These are phyloP conservation scores for Heterohyrax brucei DNA, from an alignment of 2,797 vertebrate species.

Conservation along the genomic window DNA sequence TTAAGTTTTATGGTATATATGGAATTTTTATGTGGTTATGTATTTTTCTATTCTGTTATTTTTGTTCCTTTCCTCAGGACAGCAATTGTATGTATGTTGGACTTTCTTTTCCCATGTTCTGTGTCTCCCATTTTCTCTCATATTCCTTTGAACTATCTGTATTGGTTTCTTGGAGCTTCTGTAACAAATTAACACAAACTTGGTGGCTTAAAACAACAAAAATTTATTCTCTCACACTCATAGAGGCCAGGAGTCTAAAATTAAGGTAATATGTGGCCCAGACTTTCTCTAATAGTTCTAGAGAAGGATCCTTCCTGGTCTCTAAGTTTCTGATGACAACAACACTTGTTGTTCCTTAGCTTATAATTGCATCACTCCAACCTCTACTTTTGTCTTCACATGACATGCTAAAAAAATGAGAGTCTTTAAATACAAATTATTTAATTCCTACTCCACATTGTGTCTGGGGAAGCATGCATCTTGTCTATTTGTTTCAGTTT, in stretches of 20 bases:
- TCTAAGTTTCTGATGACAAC: no score
- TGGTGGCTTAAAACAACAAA: no score
- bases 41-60: not conserved
- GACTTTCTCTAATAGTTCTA: no score
- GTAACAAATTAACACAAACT: no score
- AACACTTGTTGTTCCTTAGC: no score
- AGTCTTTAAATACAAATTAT: not conserved
- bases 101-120: not conserved
- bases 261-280: no score
- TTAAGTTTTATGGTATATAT: not conserved
- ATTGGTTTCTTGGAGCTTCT: no score
- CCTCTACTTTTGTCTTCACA: no score
- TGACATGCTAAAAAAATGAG: not conserved
- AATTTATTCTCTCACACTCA: no score
- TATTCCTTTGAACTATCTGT: not conserved
- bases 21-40: not conserved
- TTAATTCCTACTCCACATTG: not conserved
- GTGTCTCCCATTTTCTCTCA: not conserved
- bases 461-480: not conserved
- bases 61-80: not conserved
- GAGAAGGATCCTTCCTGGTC: no score
- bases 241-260: no score
- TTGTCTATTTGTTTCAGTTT: not conserved
- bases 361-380: no score
- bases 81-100: not conserved